These are phyloP conservation scores for Parotocinclus haroldoi DNA, from an alignment of 2,797 vertebrate genomes.

Conservation along the genomic window DNA sequence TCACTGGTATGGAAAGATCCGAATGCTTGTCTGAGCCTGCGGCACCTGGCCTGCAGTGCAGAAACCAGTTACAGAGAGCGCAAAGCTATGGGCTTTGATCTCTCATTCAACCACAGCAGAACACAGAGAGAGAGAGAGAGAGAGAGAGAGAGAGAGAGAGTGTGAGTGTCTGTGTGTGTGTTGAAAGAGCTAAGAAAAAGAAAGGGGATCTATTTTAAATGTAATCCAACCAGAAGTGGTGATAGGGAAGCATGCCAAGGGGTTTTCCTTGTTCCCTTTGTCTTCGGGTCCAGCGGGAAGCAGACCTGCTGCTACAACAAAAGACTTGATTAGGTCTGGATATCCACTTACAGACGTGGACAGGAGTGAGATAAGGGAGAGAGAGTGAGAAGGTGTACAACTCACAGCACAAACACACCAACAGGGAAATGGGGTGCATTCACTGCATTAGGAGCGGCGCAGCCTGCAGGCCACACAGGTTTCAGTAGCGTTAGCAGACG, in stretches of 20 bases:
- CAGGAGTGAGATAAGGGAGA: slow-evolving; percentile 28
- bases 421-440: slow-evolving; percentile 19
- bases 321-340: slow-evolving; percentile 47
- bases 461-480: slow-evolving; percentile 36
- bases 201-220: slow-evolving; percentile 31
- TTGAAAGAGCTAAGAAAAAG: slow-evolving; percentile 23
- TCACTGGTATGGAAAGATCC: slow-evolving; percentile 12
- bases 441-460: slow-evolving; percentile 35
- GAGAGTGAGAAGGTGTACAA: slow-evolving; percentile 14
- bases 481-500: slow-evolving; percentile 38
- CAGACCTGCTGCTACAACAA: slow-evolving; percentile 49
- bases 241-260: slow-evolving; percentile 21
- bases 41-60: slow-evolving; percentile 14
- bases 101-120: slow-evolving; percentile 7
- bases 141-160: not conserved
- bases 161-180: not conserved
- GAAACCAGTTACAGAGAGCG: slow-evolving; percentile 21
- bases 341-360: slow-evolving; percentile 30
- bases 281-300: slow-evolving; percentile 46
- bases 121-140: not conserved
- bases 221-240: slow-evolving; percentile 33
- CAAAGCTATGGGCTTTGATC: slow-evolving; percentile 34
- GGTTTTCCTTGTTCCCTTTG: slow-evolving; percentile 28
- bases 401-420: slow-evolving; percentile 4
- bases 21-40: slow-evolving; percentile 25